phyloP scores from a whole-genome alignment of 1,140 invertebrate species.

The Plutomurus gul region DNA sequence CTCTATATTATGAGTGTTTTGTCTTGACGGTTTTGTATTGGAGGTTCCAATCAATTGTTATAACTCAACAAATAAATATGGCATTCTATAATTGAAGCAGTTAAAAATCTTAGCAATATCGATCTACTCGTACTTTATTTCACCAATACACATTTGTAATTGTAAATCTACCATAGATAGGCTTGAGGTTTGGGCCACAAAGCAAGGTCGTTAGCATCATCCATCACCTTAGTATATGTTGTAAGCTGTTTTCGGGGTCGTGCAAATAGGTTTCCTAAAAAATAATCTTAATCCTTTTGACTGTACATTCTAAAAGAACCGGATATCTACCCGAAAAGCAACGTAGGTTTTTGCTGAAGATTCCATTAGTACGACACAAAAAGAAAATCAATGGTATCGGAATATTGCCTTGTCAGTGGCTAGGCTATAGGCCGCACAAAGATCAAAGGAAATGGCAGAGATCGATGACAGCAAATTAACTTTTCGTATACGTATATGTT shows the following conservation, averaged over 20 bases:
- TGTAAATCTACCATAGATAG: too few relatives aligned
- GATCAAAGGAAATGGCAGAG: not conserved
- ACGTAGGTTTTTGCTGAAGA: too few relatives aligned
- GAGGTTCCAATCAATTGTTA: slow-evolving; percentile 8
- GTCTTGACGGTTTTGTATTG: not conserved
- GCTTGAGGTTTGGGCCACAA: too few relatives aligned
- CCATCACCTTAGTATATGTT: too few relatives aligned
- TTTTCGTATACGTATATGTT: too few relatives aligned
- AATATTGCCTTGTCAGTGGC: not conserved
- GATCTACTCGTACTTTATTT: not conserved
- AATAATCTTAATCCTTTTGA: too few relatives aligned
- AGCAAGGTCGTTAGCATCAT: too few relatives aligned
- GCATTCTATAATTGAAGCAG: slow-evolving; percentile 1
- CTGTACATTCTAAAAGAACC: too few relatives aligned
- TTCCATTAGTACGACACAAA: too few relatives aligned
- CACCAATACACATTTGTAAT: not conserved
- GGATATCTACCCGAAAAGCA: too few relatives aligned
- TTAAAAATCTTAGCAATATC: not conserved
- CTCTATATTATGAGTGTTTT: not conserved
- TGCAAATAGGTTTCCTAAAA: too few relatives aligned
- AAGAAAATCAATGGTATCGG: not conserved
- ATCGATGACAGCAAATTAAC: not conserved
- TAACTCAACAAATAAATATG: not conserved
- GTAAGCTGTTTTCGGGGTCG: too few relatives aligned
- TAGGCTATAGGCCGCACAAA: not conserved